Percentiles rank a stretch among this genome's conserved stretches.
Evolutionary conservation across 2,888 invertebrate genomes (phyloP).

Genomic region (Frankliniella intonsa): DNA sequence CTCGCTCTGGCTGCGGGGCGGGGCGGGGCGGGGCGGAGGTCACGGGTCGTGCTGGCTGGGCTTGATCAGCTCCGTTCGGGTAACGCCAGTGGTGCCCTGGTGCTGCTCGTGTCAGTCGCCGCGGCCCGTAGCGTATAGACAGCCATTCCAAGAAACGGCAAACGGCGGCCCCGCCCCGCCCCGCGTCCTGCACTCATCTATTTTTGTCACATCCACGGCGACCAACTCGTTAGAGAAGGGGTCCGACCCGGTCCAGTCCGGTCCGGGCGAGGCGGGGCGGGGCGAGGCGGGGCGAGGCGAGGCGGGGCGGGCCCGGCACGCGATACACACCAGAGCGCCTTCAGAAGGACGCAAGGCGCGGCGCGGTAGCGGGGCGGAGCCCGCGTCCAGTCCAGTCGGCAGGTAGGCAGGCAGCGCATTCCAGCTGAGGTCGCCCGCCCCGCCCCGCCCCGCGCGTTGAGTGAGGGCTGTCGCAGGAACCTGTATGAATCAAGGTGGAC

Average conservation of each 20-base stretch:
- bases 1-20: too few relatives aligned
- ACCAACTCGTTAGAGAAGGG: neutral
- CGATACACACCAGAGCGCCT: neutral
- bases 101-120: too few relatives aligned
- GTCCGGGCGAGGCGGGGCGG: neutral
- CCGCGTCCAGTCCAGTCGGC: constrained; percentile 8
- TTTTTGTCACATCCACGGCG: neutral
- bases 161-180: neutral
- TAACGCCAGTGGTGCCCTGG: too few relatives aligned
- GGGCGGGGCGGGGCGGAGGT: too few relatives aligned
- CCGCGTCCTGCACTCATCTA: neutral
- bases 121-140: neutral
- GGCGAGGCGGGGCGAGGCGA: neutral
- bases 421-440: constrained; percentile 5
- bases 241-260: neutral
- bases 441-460: neutral
- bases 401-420: neutral
- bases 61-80: too few relatives aligned
- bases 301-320: neutral
- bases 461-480: neutral
- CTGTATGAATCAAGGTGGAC: too few relatives aligned
- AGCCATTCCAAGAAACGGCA: neutral
- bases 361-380: neutral
- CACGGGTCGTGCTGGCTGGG: too few relatives aligned
- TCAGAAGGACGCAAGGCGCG: constrained; percentile 15